These are phyloP conservation scores for Furcifer pardalis DNA, from an alignment of 2,797 vertebrate genomes.

Conservation along the genomic window DNA sequence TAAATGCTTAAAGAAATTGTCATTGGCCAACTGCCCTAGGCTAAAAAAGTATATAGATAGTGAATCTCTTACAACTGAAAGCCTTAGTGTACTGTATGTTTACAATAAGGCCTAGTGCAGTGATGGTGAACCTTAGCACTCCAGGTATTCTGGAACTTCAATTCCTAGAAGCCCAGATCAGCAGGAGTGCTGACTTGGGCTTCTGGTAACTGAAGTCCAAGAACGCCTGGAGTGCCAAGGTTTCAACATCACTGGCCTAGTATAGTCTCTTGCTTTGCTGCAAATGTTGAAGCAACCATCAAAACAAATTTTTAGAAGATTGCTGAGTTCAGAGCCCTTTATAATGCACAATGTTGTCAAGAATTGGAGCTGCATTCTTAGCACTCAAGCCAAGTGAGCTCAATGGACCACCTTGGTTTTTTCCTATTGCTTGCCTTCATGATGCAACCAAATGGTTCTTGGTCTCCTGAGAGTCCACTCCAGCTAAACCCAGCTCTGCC, in stretches of 20 bases:
- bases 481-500: background rate
- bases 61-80: too few species aligned
- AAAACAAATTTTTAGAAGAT: background rate
- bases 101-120: background rate
- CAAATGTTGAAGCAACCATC: background rate
- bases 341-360: background rate
- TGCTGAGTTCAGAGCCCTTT: background rate
- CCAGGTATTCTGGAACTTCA: too few species aligned
- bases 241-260: too few species aligned
- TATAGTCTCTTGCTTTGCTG: background rate
- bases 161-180: too few species aligned
- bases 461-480: background rate
- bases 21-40: background rate
- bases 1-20: background rate
- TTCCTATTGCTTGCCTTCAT: background rate
- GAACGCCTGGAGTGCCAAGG: too few species aligned
- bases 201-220: too few species aligned
- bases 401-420: background rate
- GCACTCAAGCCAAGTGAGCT: background rate
- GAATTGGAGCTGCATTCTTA: background rate
- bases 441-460: background rate
- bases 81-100: too few species aligned
- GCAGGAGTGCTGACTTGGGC: too few species aligned
- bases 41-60: too few species aligned
- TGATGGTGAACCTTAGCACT: too few species aligned